Evolutionary conservation across 2,113 vertebrate genomes (phyloP), one percentile per base, ranked within the genome.

Genomic region (Engystomops pustulosus): DNA sequence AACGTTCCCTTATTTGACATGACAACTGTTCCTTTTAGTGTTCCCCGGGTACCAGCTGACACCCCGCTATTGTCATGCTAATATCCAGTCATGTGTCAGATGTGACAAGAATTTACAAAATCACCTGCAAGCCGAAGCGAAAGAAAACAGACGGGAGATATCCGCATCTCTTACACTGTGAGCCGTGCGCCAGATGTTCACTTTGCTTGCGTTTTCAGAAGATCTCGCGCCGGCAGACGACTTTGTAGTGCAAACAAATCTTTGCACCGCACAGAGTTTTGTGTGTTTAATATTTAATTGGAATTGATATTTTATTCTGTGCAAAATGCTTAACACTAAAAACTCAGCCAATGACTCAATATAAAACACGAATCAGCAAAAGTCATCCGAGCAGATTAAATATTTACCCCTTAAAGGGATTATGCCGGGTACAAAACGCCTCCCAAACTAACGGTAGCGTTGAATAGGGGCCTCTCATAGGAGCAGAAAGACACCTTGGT

Each of bases 191-290:
- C 49, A 58, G 74, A 77, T 77, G 49, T 55, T 77, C 14, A 20
- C 15, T 36, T 5, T 3, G 23, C 20, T 58, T 23, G 25, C 2
- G 25, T 60, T 60, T 27, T 3, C 3, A 60, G 15, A 60, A 27
- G 20, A 9, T 3, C 11, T 10, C 1, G 38, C 7, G 12, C 23
- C 20, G 0, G 36, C 15, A 4, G 12, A 47, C 0, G 5, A 44
- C 81, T 75, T 75, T 83, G 70, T 62, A 83, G 70, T 74, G 69
- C 17, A 74, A 74, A 83, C 38, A 32, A 71, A 9, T 44, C 71
- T 74, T 74, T 74, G 23, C 30, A 53, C 49, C 12, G 45, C 25
- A 3, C 30, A n/a, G 78, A 30, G 60, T 32, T 47, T 18, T 10
- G 70, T 15, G 23, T 14, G 8, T 14, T 30, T 23, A 75, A 75